phyloP scores from a whole-genome alignment of 2,888 invertebrate genomes.

The Lasioglossum pauxillum region DNA sequence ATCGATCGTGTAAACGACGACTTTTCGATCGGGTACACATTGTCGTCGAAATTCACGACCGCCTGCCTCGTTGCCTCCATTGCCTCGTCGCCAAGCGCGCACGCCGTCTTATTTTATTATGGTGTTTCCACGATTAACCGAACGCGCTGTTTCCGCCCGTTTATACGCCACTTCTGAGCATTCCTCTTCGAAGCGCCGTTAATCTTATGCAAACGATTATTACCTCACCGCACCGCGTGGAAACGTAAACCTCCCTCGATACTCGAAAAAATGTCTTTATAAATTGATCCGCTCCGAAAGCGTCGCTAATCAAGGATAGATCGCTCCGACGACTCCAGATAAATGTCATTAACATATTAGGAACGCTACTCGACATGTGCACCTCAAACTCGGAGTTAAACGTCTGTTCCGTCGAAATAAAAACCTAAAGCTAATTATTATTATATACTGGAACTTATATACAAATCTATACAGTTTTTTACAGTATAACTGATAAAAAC shows the following conservation, averaged over 20 bases:
- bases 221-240: neutral
- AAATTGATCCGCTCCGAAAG: neutral
- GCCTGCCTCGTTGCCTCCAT: neutral
- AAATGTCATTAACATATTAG: neutral
- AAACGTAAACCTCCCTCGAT: neutral
- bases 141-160: neutral
- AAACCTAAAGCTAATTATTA: neutral
- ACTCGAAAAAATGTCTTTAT: neutral
- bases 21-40: neutral
- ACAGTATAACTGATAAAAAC: too few relatives aligned
- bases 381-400: too few relatives aligned
- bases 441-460: too few relatives aligned
- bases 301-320: neutral
- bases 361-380: too few relatives aligned
- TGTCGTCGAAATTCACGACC: constrained; percentile 7
- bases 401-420: neutral
- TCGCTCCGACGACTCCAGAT: neutral
- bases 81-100: too few relatives aligned
- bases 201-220: neutral
- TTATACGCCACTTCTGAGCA: neutral
- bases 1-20: constrained; percentile 17
- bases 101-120: neutral
- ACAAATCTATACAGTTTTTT: too few relatives aligned
- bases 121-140: constrained; percentile 10
- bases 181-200: neutral